Evolutionary conservation across 2,797 vertebrate species (phyloP).

Genomic region (Darevskia mixta): DNA sequence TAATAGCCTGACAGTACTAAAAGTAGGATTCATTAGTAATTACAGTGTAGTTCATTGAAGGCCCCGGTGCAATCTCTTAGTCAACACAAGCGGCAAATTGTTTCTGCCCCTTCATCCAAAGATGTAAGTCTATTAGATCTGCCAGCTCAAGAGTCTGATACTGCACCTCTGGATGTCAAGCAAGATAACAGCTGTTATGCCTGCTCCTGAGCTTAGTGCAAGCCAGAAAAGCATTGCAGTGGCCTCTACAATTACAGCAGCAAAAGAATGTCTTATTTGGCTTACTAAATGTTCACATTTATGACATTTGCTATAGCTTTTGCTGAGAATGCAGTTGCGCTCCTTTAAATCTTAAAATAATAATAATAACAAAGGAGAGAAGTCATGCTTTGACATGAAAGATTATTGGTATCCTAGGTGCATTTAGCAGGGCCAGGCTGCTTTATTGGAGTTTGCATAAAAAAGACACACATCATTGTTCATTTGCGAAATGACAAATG

Average conservation of each 20-base stretch:
- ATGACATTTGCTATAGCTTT: not conserved
- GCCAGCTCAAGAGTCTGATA: not conserved
- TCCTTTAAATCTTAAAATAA: too few species aligned
- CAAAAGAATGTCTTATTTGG: not conserved
- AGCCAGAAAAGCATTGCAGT: not conserved
- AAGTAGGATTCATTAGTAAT: not conserved
- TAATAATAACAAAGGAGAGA: not conserved
- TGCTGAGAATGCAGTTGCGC: not conserved
- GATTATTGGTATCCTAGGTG: not conserved
- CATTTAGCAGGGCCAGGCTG: not conserved
- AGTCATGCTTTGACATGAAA: not conserved
- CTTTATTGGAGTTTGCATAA: slow-evolving; percentile 2
- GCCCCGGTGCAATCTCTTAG: not conserved
- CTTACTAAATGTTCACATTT: slow-evolving; percentile 10
- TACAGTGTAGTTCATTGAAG: not conserved
- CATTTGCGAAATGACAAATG: slow-evolving; percentile 13
- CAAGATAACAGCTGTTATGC: not conserved
- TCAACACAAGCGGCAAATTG: not conserved
- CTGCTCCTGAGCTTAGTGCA: not conserved
- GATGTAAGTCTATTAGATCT: not conserved
- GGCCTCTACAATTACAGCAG: not conserved
- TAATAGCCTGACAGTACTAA: not conserved
- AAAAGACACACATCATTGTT: slow-evolving; percentile 6
- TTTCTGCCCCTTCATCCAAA: not conserved
- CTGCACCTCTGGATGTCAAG: not conserved